Evolutionary conservation across 1,140 invertebrate species (phyloP).

Genomic region (Brachionus plicatilis): DNA sequence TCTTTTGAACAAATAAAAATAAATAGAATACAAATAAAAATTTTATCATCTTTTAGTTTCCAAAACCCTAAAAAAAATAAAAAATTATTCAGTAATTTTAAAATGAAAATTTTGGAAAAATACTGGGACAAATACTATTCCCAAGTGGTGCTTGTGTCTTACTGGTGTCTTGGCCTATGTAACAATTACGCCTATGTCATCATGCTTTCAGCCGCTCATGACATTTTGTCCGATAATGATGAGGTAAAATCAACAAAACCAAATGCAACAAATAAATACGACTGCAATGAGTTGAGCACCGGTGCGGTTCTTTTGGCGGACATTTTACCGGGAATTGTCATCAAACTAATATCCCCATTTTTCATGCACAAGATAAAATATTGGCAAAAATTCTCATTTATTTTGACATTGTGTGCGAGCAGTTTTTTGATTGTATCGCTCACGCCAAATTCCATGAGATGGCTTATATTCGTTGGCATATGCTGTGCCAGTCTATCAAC

Average conservation of each 20-base stretch:
- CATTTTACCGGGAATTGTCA: slow-evolving; percentile 68
- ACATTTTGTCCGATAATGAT: slow-evolving; percentile 62
- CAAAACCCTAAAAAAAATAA: not conserved
- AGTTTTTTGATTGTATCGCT: slow-evolving; percentile 41
- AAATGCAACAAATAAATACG: slow-evolving; percentile 29
- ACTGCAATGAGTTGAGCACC: slow-evolving; percentile 70
- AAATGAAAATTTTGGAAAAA: not conserved
- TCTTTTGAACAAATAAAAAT: not conserved
- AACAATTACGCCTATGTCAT: slow-evolving; percentile 87
- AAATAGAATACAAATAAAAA: not conserved
- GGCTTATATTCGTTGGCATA: slow-evolving; percentile 62
- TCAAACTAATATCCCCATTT: slow-evolving; percentile 71
- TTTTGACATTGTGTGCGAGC: not conserved
- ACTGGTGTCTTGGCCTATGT: slow-evolving; percentile 70
- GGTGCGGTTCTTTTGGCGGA: slow-evolving; percentile 76
- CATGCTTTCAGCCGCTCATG: slow-evolving; percentile 77
- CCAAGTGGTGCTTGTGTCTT: not conserved
- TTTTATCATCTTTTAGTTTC: not conserved
- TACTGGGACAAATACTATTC: slow-evolving; percentile 4
- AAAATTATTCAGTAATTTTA: not conserved
- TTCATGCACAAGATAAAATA: slow-evolving; percentile 55
- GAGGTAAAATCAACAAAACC: slow-evolving; percentile 37
- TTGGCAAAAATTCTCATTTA: slow-evolving; percentile 42
- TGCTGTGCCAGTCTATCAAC: slow-evolving; percentile 67
- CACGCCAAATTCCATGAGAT: not conserved